Base-by-base conservation (phyloP, 2,888 invertebrate genomes). In the Ornithoptera priamus region DNA sequence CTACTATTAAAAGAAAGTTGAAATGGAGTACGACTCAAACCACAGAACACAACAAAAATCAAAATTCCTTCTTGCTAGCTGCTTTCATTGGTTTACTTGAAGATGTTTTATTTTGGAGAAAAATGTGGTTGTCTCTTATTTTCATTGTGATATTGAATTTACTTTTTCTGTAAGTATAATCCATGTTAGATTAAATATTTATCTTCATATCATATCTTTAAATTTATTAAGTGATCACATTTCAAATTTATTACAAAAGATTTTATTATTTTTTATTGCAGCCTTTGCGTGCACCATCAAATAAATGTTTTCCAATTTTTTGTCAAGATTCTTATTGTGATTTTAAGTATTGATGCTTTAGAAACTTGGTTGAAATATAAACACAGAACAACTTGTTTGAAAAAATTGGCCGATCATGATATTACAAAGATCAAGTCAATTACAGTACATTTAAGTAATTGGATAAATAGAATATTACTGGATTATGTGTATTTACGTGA, bases 81-180 rank as follows among this genome's bases (percentile, higher is more conserved):
- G 80, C 83, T 73, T 82, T 86, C 76, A 78, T 85, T 77, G 86
- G 85, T 73, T 71, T 87, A 77, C 80, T 91, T 79, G 90, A 92
- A 81, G 88, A 92, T 82, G 79, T 89, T 77, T 81, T 92, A 76
- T 85, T 90, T 81, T 92, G 92, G 92, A 88, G 82, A 76, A 86
- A 84, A 76, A 80, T 83, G 78, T 91, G 89, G 89, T 72, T 88
- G 53, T 87, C 92, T 72, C 75, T 89, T 66, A 76, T 83, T 65
- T 88, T 88, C 78, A 84, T 89, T 73, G 75, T 82, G 71, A 72
- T 85, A 76, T 71, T 87, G 71, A 85, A 88, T 79, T 42, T 86
- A 58, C 66, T 88, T 71, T 86, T 88, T 77, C 80, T 88, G 92
- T 92, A 82, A 88, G 91, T 89, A 75, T 59, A 18, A 62, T 30